phyloP scores from a whole-genome alignment of 2,113 vertebrate genomes.

The Montifringilla adamsi region DNA sequence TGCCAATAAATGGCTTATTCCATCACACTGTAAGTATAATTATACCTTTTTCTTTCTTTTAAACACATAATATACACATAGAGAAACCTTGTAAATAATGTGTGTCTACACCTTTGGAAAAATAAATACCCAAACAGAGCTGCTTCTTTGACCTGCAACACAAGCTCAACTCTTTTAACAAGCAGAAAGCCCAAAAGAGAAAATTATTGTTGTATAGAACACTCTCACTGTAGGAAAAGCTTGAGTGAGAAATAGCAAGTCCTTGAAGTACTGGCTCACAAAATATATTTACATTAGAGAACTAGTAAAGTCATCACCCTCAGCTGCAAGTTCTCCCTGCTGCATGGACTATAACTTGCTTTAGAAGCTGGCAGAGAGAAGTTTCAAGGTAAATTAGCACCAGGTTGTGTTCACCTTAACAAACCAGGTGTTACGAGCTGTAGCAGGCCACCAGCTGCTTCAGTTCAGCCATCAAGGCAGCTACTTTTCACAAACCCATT shows the following conservation, averaged over 20 bases:
- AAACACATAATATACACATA: not conserved
- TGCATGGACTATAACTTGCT: not conserved
- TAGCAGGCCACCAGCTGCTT: not conserved
- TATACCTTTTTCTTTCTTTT: not conserved
- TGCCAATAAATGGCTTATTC: not conserved
- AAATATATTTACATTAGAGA: not conserved
- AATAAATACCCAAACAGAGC: not conserved
- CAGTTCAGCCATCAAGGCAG: not conserved
- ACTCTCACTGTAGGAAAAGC: not conserved
- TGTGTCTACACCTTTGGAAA: not conserved
- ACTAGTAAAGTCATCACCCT: not conserved
- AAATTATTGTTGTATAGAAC: not conserved
- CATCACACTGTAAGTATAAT: not conserved
- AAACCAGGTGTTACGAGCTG: not conserved
- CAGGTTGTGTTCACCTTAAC: not conserved
- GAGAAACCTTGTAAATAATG: not conserved
- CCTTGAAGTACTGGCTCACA: not conserved
- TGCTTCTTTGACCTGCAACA: not conserved
- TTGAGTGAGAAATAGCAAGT: not conserved
- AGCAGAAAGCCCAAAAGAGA: not conserved
- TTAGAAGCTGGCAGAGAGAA: not conserved
- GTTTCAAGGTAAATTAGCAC: not conserved
- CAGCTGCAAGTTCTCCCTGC: not conserved
- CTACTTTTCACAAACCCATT: accelerated
- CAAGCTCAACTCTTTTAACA: not conserved